A percentile compares a stretch with the other conserved stretches of the same genome.
Conservation (phyloP, 2,113 vertebrate genomes). For the Papio anubis region DNA sequence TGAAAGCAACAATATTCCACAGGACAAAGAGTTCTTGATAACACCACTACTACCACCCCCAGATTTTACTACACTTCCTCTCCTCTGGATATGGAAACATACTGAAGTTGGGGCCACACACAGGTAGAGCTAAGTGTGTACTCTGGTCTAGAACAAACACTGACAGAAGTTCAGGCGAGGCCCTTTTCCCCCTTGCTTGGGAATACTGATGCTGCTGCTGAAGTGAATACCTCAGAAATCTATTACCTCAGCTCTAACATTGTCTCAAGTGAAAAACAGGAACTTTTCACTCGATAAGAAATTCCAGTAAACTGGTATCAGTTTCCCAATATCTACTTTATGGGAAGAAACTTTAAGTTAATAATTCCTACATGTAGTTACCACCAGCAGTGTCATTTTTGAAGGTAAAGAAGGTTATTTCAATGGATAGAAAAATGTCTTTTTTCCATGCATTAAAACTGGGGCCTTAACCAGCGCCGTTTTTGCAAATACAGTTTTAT, state of each 20-base stretch:
- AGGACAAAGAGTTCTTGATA: not conserved
- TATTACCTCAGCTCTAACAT: not conserved
- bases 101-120: not conserved
- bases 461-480: not conserved
- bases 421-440: not conserved
- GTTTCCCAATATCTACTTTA: slow-evolving; percentile 7
- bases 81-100: not conserved
- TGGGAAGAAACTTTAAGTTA: not conserved
- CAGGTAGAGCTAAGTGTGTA: not conserved
- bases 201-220: not conserved
- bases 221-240: not conserved
- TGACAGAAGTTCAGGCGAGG: not conserved
- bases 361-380: not conserved
- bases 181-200: not conserved
- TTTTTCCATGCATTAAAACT: not conserved
- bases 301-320: not conserved
- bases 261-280: not conserved
- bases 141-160: not conserved
- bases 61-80: not conserved
- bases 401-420: not conserved
- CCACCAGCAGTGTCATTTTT: not conserved
- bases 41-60: not conserved
- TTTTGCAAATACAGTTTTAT: not conserved
- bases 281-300: slow-evolving; percentile 17
- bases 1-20: not conserved